Percentiles rank a stretch among this genome's conserved stretches.
Conservation (phyloP, 2,113 vertebrate genomes). For the Hemiscyllium ocellatum region DNA sequence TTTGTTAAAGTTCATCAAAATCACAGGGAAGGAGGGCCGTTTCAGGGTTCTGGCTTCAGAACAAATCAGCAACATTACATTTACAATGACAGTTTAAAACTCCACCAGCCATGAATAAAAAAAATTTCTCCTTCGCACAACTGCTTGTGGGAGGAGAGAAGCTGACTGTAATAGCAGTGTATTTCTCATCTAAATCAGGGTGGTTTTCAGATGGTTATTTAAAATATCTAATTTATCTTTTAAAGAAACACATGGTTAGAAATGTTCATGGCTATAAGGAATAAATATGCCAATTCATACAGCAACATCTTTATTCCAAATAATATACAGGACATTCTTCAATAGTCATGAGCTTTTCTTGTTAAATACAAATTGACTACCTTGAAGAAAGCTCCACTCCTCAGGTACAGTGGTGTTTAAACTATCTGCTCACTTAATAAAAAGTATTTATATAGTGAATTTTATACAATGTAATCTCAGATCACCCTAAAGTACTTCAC, state of each 20-base stretch:
- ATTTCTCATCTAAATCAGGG: background rate
- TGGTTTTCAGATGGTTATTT: background rate
- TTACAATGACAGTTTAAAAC: background rate
- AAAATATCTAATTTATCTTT: background rate
- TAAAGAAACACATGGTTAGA: background rate
- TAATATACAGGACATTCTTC: background rate
- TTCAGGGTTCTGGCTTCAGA: background rate
- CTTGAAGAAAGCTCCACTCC: background rate
- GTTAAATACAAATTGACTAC: background rate
- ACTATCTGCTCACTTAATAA: background rate
- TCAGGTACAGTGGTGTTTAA: background rate
- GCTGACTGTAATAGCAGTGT: background rate
- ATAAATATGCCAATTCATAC: background rate
- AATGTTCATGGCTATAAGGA: background rate
- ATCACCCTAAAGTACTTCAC: background rate
- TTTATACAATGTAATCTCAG: background rate
- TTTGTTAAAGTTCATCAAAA: background rate
- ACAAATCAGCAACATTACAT: background rate
- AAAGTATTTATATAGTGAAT: background rate
- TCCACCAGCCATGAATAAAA: background rate
- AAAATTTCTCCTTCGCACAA: background rate
- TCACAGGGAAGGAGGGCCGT: background rate
- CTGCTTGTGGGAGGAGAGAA: background rate
- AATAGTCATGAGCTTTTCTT: background rate
- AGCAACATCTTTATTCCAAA: background rate